A percentile compares a stretch with the other conserved stretches of the same genome.
Conservation (phyloP, 2,113 vertebrate species). For the Scytalopus superciliaris region DNA sequence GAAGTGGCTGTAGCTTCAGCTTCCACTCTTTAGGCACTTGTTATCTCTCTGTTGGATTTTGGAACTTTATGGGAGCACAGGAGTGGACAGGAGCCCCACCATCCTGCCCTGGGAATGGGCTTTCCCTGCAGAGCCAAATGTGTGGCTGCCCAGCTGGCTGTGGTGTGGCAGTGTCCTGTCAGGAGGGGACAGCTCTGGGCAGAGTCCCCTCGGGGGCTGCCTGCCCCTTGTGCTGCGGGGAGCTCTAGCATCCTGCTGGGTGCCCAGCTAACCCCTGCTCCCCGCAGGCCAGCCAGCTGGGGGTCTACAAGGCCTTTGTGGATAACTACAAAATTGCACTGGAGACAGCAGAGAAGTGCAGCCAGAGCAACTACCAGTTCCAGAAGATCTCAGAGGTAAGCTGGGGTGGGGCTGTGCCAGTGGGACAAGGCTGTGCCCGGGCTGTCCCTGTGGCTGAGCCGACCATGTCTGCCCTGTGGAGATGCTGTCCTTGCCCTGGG, state of each 20-base stretch:
- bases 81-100: neutral
- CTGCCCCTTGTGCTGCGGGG: neutral
- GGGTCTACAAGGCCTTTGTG: conserved; percentile 97
- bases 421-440: fast-evolving
- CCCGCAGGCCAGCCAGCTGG: conserved; percentile 90
- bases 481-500: neutral
- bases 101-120: neutral
- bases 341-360: conserved; percentile 94
- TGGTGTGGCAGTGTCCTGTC: neutral
- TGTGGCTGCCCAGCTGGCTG: neutral
- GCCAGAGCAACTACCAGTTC: conserved; percentile 93
- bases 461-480: fast-evolving
- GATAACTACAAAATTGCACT: conserved; percentile 97
- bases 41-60: neutral
- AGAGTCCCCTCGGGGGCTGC: neutral
- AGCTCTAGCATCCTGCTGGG: neutral
- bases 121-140: neutral
- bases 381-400: conserved; percentile 97
- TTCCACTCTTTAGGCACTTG: fast-evolving
- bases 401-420: neutral
- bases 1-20: neutral
- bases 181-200: neutral
- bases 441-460: neutral
- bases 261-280: neutral
- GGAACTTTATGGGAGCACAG: neutral